phyloP scores from a whole-genome alignment of 2,113 vertebrate species.

The Regulus satrapa region DNA sequence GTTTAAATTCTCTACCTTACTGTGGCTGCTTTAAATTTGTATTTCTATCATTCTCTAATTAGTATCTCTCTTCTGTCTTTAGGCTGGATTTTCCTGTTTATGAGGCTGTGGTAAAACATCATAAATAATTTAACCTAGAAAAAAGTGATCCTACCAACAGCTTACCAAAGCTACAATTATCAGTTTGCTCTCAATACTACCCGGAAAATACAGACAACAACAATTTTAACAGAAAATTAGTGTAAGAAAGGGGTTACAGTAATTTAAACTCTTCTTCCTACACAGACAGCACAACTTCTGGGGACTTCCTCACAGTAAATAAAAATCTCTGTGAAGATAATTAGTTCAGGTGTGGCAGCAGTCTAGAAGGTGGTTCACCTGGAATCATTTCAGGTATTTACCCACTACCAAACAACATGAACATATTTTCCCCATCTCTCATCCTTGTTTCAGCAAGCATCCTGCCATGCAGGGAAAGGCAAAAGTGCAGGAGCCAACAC shows the following conservation, averaged over 20 bases:
- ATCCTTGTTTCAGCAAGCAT: not conserved
- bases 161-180: not conserved
- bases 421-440: slow-evolving; percentile 1
- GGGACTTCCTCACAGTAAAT: not conserved
- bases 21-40: slow-evolving; percentile 40
- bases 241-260: not conserved
- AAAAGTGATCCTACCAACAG: not conserved
- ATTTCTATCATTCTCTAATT: slow-evolving; percentile 56
- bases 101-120: not conserved
- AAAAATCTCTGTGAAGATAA: not conserved
- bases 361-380: not conserved
- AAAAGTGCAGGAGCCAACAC: not conserved
- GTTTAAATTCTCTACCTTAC: slow-evolving; percentile 30
- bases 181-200: not conserved
- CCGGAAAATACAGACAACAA: not conserved
- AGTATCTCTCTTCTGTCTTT: slow-evolving; percentile 40
- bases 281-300: not conserved
- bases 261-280: not conserved
- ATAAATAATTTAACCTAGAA: slow-evolving; percentile 41
- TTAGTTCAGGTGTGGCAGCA: slow-evolving; percentile 24
- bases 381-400: not conserved
- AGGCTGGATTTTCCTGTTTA: slow-evolving; percentile 58
- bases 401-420: not conserved
- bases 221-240: not conserved
- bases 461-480: not conserved